Evolutionary conservation across 1,140 invertebrate species (phyloP).

Genomic region (Octopus sinensis): DNA sequence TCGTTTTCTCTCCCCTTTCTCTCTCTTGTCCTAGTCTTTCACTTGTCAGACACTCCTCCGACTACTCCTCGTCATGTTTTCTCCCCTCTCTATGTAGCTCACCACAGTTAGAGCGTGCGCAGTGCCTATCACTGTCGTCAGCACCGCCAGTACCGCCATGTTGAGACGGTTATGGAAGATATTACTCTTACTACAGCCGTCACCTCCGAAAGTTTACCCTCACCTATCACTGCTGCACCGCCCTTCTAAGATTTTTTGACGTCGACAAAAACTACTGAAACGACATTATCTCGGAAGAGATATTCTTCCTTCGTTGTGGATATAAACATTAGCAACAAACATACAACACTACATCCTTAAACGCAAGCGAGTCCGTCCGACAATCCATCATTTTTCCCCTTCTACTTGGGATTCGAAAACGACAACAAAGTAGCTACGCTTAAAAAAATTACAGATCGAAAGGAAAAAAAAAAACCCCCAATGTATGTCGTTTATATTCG

Average conservation of each 20-base stretch:
- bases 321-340: neutral
- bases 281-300: neutral
- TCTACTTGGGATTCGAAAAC: too few species aligned
- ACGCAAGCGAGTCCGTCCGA: too few species aligned
- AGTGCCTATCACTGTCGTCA: neutral
- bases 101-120: neutral
- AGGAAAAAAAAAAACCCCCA: too few species aligned
- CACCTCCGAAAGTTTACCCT: constrained; percentile 5
- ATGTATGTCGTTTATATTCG: too few species aligned
- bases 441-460: too few species aligned
- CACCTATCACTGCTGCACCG: neutral
- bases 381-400: too few species aligned
- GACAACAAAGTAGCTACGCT: too few species aligned
- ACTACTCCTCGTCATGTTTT: neutral
- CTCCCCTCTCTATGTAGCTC: neutral
- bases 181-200: neutral
- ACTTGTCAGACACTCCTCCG: neutral
- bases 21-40: neutral
- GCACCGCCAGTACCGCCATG: neutral
- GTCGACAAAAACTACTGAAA: neutral
- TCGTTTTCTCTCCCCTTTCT: neutral
- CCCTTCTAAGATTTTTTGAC: neutral
- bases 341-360: too few species aligned
- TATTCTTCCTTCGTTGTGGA: neutral
- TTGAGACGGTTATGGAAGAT: constrained; percentile 8